Conservation (phyloP, 2,888 invertebrate species). For the Macaria notata region DNA sequence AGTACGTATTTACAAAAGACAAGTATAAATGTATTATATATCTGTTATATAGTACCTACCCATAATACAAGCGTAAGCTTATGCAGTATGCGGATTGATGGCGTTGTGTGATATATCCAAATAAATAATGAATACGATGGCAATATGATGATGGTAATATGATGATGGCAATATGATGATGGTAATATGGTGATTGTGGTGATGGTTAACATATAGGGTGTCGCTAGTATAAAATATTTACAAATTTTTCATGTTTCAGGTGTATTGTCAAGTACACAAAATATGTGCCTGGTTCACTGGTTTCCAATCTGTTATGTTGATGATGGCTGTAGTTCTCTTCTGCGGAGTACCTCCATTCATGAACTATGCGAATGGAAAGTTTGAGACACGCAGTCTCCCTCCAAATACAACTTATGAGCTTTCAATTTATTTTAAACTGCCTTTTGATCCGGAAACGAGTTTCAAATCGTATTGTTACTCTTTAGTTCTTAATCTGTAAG, state of each 20-base stretch:
- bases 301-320: slow-evolving; percentile 8
- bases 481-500: slow-evolving; percentile 31
- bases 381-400: slow-evolving; percentile 8
- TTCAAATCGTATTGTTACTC: slow-evolving; percentile 13
- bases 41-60: no score
- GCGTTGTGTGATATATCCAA: no score
- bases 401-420: slow-evolving; percentile 37
- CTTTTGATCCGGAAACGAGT: slow-evolving; percentile 22
- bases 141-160: no score
- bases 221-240: no score
- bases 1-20: no score
- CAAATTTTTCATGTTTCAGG: slow-evolving; percentile 30
- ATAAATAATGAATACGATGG: no score
- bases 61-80: no score
- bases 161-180: no score
- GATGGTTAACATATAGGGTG: no score
- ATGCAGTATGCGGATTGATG: no score
- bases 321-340: slow-evolving; percentile 8
- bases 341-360: slow-evolving; percentile 18
- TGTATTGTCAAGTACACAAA: slow-evolving; percentile 35
- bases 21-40: no score
- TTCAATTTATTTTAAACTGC: slow-evolving; percentile 27
- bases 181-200: no score
- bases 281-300: slow-evolving; percentile 29
- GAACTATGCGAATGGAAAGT: slow-evolving; percentile 23